Percentiles rank a stretch among this genome's conserved stretches.
Evolutionary conservation across 2,797 vertebrate genomes (phyloP).

Genomic region (Nasua narica): DNA sequence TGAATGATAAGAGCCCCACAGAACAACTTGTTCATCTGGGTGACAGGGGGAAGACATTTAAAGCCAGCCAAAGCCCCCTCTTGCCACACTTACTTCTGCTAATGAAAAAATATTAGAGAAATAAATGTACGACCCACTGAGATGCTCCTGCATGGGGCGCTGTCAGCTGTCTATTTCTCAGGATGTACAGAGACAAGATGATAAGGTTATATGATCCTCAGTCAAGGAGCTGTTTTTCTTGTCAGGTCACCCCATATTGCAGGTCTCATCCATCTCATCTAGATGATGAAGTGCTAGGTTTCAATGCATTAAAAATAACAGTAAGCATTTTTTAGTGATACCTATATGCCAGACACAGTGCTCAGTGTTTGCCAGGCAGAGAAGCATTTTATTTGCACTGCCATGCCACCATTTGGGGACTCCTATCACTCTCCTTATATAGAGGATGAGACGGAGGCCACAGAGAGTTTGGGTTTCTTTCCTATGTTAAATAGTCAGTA

Average conservation of each 20-base stretch:
- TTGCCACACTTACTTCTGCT: slow-evolving; percentile 77
- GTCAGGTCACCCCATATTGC: neutral
- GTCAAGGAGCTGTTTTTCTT: slow-evolving; percentile 27
- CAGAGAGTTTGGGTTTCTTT: neutral
- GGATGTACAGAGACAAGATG: neutral
- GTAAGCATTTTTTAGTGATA: neutral
- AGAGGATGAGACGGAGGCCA: neutral
- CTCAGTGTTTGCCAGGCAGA: neutral
- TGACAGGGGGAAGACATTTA: slow-evolving; percentile 76
- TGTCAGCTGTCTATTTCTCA: slow-evolving; percentile 7
- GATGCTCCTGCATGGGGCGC: neutral
- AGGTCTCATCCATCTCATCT: neutral
- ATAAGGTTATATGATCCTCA: neutral
- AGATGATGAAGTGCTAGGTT: neutral
- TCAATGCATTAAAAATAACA: slow-evolving; percentile 38
- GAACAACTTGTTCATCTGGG: slow-evolving; percentile 78
- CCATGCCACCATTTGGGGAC: neutral
- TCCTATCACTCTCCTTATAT: neutral
- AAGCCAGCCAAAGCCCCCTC: slow-evolving; percentile 68
- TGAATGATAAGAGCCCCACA: slow-evolving; percentile 76
- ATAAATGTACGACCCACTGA: slow-evolving; percentile 61
- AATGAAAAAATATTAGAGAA: slow-evolving; percentile 81
- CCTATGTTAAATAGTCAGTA: neutral
- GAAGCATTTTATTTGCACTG: neutral
- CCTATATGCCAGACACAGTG: neutral